Percentiles rank a stretch among this genome's conserved stretches.
phyloP scores from a whole-genome alignment of 2,113 vertebrate genomes.

The Boulengeromyrus knoepffleri region DNA sequence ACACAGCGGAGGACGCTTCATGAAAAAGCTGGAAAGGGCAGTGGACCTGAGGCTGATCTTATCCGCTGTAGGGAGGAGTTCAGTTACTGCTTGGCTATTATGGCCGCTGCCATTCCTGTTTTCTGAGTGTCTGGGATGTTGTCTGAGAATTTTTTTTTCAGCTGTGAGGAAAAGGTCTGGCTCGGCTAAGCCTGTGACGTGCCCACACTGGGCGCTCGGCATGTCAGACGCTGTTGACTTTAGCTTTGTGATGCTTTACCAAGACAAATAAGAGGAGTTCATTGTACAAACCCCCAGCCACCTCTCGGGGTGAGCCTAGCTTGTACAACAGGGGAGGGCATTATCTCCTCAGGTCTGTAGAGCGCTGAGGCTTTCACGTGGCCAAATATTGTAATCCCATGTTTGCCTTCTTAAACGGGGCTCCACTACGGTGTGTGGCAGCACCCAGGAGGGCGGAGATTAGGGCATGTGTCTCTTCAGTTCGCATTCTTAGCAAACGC shows the following conservation, averaged over 20 bases:
- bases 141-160: not conserved
- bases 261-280: not conserved
- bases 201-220: not conserved
- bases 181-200: not conserved
- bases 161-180: not conserved
- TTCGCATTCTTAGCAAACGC: not conserved
- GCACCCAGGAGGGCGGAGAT: not conserved
- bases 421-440: not conserved
- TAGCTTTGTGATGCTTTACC: not conserved
- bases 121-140: not conserved
- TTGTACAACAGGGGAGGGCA: not conserved
- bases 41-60: not conserved
- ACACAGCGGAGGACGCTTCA: not conserved
- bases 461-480: not conserved
- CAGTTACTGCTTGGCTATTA: not conserved
- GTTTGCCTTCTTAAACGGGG: not conserved
- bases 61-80: not conserved
- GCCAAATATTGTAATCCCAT: not conserved
- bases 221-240: constrained; percentile 1
- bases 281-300: not conserved
- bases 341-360: not conserved
- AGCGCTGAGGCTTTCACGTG: not conserved
- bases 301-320: not conserved
- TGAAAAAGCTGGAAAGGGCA: not conserved
- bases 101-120: not conserved